Base-by-base conservation (phyloP, 1,140 invertebrate species). In the Anoplolepis gracilipes region DNA sequence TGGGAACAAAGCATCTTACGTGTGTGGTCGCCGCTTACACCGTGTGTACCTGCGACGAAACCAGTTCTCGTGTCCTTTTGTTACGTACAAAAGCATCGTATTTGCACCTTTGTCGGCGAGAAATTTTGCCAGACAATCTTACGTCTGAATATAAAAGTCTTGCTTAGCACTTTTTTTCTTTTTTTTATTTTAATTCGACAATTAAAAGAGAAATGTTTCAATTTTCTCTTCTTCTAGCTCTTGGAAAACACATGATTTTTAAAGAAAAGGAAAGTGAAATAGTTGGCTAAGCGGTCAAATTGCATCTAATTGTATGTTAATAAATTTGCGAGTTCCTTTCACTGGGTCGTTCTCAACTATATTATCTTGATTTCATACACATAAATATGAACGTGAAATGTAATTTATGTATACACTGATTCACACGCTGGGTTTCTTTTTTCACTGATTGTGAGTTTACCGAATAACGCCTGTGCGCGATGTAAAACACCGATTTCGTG, bases 291-390 rank as follows among this genome's bases (percentile, higher is more conserved):
- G n/a, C 36, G 78, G 25, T 72, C 53, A 73, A 73, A 25, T 42
- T 81, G 53, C 65, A 11, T 73, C 8, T 82, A 82, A 82, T 82
- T 82, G 53, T 82, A 46, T 61, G 53, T 82, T 82, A 82, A 82
- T 82, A 82, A 82, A 73, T 73, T 82, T 72, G 36, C 33, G 5
- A 42, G 57, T 42, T 88, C 87, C 87, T 89, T 89, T 89, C 88
- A 88, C 87, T 33, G 55, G 64, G 53, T 49, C 46, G 16, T 82
- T 85, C 67, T 76, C 42, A 39, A 62, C 30, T 77, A 46, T 84
- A 62, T 39, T 39, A 84, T 84, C 72, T 81, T 2, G 55, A 57
- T 46, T 46, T 57, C 49, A 55, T 42, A 16, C 36, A 65, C 46
- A 30, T 73, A 57, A 3, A 4, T n/a, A 53, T 70, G 19, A 28